A percentile compares a stretch with the other conserved stretches of the same genome.
phyloP scores from a whole-genome alignment of 1,140 invertebrate genomes.

The Yoshiicerus persimilis region DNA sequence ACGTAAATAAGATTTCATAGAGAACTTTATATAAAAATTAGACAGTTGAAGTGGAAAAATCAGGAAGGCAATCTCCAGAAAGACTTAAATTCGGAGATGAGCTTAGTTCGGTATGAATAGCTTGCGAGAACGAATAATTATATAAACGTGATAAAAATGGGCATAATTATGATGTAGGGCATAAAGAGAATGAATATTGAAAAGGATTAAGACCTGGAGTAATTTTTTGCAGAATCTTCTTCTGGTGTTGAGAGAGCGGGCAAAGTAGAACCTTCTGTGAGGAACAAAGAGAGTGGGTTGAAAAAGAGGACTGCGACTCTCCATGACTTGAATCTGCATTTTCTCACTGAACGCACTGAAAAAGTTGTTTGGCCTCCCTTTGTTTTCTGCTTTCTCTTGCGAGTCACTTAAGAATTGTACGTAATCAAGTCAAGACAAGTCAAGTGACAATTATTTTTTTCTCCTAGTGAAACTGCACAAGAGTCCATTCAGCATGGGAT shows the following conservation, averaged over 20 bases:
- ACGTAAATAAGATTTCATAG: no score
- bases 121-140: no score
- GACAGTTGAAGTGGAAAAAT: no score
- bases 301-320: slow-evolving; percentile 31
- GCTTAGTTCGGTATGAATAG: no score
- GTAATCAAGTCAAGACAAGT: neutral
- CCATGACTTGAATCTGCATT: slow-evolving; percentile 16
- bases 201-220: slow-evolving; percentile 33
- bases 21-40: no score
- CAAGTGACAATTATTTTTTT: neutral
- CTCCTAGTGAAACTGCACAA: neutral
- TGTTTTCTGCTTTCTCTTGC: neutral
- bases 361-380: neutral
- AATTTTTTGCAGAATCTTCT: slow-evolving; percentile 44
- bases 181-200: neutral
- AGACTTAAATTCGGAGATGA: no score
- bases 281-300: slow-evolving; percentile 47
- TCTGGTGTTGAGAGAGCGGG: slow-evolving; percentile 40
- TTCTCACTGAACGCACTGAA: neutral
- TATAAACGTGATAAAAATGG: no score
- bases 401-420: neutral
- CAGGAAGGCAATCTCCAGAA: no score
- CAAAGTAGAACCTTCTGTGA: slow-evolving; percentile 46
- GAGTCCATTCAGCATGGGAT: neutral
- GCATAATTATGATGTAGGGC: no score